A percentile compares a stretch with the other conserved stretches of the same genome.
Conservation (phyloP, 2,888 invertebrate species). For the Chelonus formosanus region DNA sequence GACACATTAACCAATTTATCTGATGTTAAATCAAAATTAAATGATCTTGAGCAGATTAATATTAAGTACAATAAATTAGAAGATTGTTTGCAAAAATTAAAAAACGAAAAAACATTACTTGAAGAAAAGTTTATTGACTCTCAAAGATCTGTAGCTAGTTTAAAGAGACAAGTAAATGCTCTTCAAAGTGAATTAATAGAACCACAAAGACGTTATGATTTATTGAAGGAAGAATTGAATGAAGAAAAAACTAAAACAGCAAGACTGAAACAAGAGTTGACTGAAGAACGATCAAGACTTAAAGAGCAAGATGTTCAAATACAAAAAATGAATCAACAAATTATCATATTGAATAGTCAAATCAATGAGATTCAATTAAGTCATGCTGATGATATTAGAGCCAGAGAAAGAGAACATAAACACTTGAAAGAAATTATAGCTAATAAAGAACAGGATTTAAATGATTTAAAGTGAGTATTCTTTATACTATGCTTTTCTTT, state of each 20-base stretch:
- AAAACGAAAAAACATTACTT: slow-evolving; percentile 51
- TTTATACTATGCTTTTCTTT: too few species aligned
- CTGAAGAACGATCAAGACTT: slow-evolving; percentile 48
- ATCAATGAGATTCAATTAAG: slow-evolving; percentile 51
- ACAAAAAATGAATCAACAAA: slow-evolving; percentile 50
- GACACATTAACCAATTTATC: slow-evolving; percentile 44
- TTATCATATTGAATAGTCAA: slow-evolving; percentile 48
- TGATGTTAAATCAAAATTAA: slow-evolving; percentile 43
- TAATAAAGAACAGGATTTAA: slow-evolving; percentile 52
- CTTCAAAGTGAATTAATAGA: slow-evolving; percentile 56
- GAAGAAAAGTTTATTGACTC: slow-evolving; percentile 52
- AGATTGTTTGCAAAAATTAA: slow-evolving; percentile 48
- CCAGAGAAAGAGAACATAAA: slow-evolving; percentile 51
- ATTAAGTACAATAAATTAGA: slow-evolving; percentile 45
- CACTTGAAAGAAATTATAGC: slow-evolving; percentile 48
- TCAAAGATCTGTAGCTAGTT: slow-evolving; percentile 46
- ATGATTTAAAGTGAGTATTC: slow-evolving; percentile 50
- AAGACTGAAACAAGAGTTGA: slow-evolving; percentile 51
- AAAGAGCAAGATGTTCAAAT: slow-evolving; percentile 52
- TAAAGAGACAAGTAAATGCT: slow-evolving; percentile 51
- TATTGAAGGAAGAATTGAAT: slow-evolving; percentile 53
- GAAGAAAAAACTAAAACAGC: slow-evolving; percentile 49
- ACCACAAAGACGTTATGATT: slow-evolving; percentile 54
- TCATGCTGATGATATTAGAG: slow-evolving; percentile 49
- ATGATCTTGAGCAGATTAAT: slow-evolving; percentile 47